phyloP scores from a whole-genome alignment of 2,888 invertebrate species.

The Ennomos fuscantarius region DNA sequence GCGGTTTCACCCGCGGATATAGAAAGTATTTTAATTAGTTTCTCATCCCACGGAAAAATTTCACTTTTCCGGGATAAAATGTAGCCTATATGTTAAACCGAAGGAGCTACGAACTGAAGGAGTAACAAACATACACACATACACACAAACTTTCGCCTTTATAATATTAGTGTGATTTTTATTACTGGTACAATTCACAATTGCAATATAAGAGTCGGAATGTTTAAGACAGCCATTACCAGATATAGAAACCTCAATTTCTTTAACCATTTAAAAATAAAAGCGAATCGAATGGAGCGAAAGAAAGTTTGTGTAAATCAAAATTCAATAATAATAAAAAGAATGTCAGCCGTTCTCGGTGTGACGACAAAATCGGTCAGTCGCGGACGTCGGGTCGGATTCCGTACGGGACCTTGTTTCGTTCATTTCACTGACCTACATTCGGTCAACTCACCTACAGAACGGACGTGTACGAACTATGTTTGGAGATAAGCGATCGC shows the following conservation, averaged over 20 bases:
- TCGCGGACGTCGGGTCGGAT: conserved; percentile 70
- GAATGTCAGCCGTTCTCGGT: conserved; percentile 68
- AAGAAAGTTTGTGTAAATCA: conserved; percentile 47
- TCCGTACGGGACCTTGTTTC: conserved; percentile 80
- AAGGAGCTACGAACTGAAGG: no score
- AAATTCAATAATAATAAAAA: conserved; percentile 52
- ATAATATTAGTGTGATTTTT: no score
- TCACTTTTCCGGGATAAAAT: no score
- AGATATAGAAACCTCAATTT: conserved; percentile 8
- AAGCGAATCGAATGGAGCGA: conserved; percentile 36
- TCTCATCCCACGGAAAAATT: no score
- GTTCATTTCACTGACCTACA: conserved; percentile 83
- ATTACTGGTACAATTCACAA: no score
- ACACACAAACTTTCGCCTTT: no score
- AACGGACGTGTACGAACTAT: conserved; percentile 48
- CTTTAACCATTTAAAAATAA: conserved; percentile 31
- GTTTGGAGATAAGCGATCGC: conserved; percentile 38
- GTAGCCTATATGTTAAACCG: no score
- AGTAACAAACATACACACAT: no score
- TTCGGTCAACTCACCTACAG: conserved; percentile 51
- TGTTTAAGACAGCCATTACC: neutral
- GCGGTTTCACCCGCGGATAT: no score
- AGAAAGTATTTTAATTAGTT: no score
- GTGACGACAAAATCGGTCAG: conserved; percentile 72
- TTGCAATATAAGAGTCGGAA: no score